These are phyloP conservation scores for Spermophilus dauricus DNA, from an alignment of 2,113 vertebrate genomes.

Conservation along the genomic window DNA sequence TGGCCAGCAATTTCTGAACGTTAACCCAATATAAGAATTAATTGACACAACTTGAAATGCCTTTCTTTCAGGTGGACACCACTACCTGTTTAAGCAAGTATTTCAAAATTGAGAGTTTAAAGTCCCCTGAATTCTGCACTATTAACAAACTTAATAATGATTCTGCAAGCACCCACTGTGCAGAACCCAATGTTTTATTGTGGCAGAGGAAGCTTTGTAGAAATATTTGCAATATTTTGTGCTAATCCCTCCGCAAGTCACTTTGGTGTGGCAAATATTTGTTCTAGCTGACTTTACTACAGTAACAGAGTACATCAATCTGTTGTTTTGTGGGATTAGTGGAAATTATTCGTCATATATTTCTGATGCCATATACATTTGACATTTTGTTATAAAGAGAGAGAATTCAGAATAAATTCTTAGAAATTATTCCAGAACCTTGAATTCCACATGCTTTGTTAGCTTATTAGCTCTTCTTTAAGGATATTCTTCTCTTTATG, in stretches of 20 bases:
- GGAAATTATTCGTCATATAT: not conserved
- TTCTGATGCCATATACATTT: not conserved
- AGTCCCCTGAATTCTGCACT: not conserved
- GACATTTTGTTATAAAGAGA: not conserved
- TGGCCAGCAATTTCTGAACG: not conserved
- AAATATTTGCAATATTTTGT: conserved; percentile 73
- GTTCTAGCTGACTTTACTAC: conserved; percentile 78
- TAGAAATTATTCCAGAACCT: not conserved
- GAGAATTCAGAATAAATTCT: not conserved
- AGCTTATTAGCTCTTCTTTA: not conserved
- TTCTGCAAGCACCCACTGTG: conserved; percentile 58
- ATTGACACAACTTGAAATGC: not conserved
- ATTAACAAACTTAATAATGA: not conserved
- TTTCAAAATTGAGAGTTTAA: not conserved
- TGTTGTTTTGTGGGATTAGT: conserved; percentile 59
- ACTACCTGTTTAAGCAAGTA: conserved; percentile 3
- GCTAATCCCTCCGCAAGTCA: conserved; percentile 69
- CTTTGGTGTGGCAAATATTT: conserved; percentile 80
- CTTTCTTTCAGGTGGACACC: not conserved
- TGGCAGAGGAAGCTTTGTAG: conserved; percentile 62
- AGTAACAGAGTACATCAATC: conserved; percentile 73
- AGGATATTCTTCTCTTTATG: not conserved
- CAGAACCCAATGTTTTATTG: conserved; percentile 63
- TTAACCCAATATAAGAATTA: not conserved
- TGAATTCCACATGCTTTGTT: not conserved